Evolutionary conservation across 2,888 invertebrate species (phyloP).

Genomic region (Synergus umbraculus): DNA sequence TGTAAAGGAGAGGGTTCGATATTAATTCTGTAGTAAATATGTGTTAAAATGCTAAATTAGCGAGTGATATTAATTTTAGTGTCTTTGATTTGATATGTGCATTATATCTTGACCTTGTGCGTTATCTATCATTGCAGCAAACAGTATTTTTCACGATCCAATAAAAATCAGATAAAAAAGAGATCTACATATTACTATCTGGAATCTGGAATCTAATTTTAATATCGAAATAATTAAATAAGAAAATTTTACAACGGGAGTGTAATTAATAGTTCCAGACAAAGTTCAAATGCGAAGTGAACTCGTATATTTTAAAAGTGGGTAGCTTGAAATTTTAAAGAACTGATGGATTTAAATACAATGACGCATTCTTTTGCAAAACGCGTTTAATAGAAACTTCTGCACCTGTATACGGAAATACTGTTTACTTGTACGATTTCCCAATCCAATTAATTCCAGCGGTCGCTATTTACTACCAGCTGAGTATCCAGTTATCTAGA

Average conservation of each 20-base stretch:
- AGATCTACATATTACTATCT: not conserved
- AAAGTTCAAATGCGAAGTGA: not conserved
- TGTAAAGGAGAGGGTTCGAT: not conserved
- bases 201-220: not conserved
- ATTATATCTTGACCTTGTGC: slow-evolving; percentile 22
- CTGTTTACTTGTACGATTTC: slow-evolving; percentile 66
- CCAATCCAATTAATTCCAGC: slow-evolving; percentile 69
- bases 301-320: not conserved
- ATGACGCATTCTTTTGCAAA: slow-evolving; percentile 22
- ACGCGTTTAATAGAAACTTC: slow-evolving; percentile 50
- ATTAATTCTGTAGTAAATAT: slow-evolving; percentile 1
- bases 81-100: not conserved
- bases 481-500: slow-evolving; percentile 23
- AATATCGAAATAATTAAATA: not conserved
- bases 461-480: slow-evolving; percentile 54
- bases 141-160: slow-evolving; percentile 17
- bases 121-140: slow-evolving; percentile 19
- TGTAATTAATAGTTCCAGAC: not conserved
- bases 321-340: not conserved
- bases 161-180: slow-evolving; percentile 20
- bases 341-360: not conserved
- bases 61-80: slow-evolving; percentile 21
- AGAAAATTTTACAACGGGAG: not conserved
- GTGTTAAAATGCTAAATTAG: slow-evolving; percentile 11
- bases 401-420: slow-evolving; percentile 60